Evolutionary conservation across 2,888 invertebrate genomes (phyloP).

Genomic region (Boloria selene): DNA sequence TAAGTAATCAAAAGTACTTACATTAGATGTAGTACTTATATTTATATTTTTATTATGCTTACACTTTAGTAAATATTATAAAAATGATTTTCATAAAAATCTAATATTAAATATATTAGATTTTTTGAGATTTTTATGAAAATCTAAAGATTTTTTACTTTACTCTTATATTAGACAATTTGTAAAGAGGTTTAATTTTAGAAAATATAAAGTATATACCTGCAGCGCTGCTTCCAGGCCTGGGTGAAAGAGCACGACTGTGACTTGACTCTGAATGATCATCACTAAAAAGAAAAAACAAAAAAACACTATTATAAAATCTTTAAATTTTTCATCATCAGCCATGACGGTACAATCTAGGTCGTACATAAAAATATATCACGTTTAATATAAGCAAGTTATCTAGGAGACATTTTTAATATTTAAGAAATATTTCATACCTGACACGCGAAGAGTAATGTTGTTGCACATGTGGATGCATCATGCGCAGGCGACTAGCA

Average conservation of each 20-base stretch:
- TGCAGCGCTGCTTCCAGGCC: slow-evolving; percentile 61
- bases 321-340: no score
- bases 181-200: neutral
- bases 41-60: no score
- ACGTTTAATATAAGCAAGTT: neutral
- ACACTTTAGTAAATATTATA: neutral
- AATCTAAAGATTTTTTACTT: no score
- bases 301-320: neutral
- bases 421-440: neutral
- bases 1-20: no score
- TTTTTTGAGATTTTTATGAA: no score
- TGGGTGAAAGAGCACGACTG: slow-evolving; percentile 58
- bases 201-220: slow-evolving; percentile 45
- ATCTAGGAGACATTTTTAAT: neutral
- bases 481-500: slow-evolving; percentile 49
- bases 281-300: slow-evolving; percentile 46
- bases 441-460: slow-evolving; percentile 3
- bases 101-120: no score
- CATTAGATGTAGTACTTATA: no score
- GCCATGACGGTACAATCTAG: neutral
- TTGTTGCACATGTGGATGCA: slow-evolving; percentile 36
- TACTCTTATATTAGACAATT: no score
- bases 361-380: neutral
- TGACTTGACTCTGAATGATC: slow-evolving; percentile 48
- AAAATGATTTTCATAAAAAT: neutral